Percentiles rank a stretch among this genome's conserved stretches.
Evolutionary conservation across 1,140 invertebrate species (phyloP).

Genomic region (Rhagoletis pomonella): DNA sequence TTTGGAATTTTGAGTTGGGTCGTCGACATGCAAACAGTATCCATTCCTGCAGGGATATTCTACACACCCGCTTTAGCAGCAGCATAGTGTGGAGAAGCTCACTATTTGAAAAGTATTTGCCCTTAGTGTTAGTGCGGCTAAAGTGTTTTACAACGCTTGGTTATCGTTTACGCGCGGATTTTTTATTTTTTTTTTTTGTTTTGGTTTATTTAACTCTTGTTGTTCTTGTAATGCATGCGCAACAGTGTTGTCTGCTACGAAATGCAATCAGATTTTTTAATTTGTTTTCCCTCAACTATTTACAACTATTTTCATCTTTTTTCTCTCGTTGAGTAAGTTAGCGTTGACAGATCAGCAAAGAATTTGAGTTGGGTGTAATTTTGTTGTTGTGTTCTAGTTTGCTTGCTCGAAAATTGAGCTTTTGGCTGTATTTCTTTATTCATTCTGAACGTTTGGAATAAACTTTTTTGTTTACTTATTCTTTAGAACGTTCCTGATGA

Average conservation of each 20-base stretch:
- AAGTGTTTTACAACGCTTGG: neutral
- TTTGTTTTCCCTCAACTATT: slow-evolving; percentile 35
- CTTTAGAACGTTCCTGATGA: too few relatives aligned
- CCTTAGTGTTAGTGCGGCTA: neutral
- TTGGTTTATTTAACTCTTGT: neutral
- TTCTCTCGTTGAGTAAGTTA: neutral
- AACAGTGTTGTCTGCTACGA: neutral
- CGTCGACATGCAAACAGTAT: too few relatives aligned
- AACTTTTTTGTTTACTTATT: too few relatives aligned
- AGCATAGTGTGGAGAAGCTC: neutral
- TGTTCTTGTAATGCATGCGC: neutral
- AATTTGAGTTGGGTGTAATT: too few relatives aligned
- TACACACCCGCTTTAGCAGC: neutral
- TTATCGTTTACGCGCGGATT: neutral
- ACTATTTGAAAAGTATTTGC: neutral
- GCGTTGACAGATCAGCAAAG: too few relatives aligned
- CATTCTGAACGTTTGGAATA: too few relatives aligned
- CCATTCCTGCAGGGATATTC: neutral
- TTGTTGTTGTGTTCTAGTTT: too few relatives aligned
- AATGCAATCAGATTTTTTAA: slow-evolving; percentile 26
- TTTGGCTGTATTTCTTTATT: too few relatives aligned
- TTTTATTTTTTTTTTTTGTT: neutral
- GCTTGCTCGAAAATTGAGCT: too few relatives aligned
- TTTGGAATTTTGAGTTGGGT: too few relatives aligned
- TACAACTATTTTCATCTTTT: neutral